A percentile compares a stretch with the other conserved stretches of the same genome.
Evolutionary conservation across 2,797 vertebrate species (phyloP).

Genomic region (Apogon talboti): DNA sequence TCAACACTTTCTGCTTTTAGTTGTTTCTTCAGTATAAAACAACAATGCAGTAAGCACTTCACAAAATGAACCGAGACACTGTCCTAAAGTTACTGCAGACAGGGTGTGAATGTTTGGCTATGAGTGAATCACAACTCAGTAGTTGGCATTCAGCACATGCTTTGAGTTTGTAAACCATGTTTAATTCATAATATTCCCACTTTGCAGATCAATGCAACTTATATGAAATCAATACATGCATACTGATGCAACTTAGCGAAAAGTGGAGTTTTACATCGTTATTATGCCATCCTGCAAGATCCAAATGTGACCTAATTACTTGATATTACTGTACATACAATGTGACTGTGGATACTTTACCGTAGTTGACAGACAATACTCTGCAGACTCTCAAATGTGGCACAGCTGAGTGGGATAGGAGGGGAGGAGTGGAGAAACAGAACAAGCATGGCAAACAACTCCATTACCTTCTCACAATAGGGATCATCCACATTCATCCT

Average conservation of each 20-base stretch:
- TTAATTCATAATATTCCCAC: constrained; percentile 28
- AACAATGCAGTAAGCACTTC: not conserved
- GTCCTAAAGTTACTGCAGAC: not conserved
- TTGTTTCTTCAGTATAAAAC: not conserved
- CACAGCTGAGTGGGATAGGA: constrained; percentile 41
- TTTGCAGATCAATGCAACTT: constrained; percentile 4
- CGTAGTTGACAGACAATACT: constrained; percentile 19
- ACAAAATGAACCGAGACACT: not conserved
- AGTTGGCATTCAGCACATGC: not conserved
- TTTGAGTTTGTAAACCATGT: constrained; percentile 19
- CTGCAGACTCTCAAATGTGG: constrained; percentile 25
- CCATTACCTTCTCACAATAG: constrained; percentile 71
- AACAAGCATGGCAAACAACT: constrained; percentile 56
- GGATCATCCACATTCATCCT: constrained; percentile 72
- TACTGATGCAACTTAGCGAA: not conserved
- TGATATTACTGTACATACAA: not conserved
- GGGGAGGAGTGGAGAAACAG: constrained; percentile 13
- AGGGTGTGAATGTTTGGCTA: constrained; percentile 1
- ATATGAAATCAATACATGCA: constrained; percentile 11
- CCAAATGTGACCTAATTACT: not conserved
- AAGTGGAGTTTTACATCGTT: constrained; percentile 6
- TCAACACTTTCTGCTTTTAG: constrained; percentile 3
- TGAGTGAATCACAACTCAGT: constrained; percentile 7
- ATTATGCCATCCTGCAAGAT: not conserved
- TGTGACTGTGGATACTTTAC: not conserved